phyloP scores from a whole-genome alignment of 1,140 invertebrate genomes.

The Rhizoglyphus robini region DNA sequence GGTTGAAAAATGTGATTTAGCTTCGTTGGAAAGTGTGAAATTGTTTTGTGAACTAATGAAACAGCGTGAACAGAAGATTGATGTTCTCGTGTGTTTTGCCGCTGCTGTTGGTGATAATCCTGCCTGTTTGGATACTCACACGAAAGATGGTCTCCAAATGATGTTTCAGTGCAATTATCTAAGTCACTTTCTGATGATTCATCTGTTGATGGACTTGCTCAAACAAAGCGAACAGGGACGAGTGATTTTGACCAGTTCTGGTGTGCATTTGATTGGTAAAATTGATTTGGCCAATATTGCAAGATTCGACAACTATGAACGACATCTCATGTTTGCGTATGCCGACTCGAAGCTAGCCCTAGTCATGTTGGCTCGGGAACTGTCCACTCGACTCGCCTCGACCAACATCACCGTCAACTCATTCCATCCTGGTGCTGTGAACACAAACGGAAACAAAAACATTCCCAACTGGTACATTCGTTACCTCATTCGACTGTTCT shows the following conservation, averaged over 20 bases:
- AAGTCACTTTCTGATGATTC: constrained; percentile 65
- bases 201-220: constrained; percentile 36
- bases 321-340: constrained; percentile 28
- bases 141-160: constrained; percentile 61
- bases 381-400: constrained; percentile 35
- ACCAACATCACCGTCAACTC: constrained; percentile 70
- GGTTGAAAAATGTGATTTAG: constrained; percentile 17
- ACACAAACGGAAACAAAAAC: constrained; percentile 44
- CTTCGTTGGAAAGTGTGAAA: not conserved
- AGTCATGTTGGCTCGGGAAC: constrained; percentile 35
- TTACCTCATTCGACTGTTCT: constrained; percentile 7
- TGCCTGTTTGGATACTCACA: not conserved
- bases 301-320: constrained; percentile 27
- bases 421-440: constrained; percentile 71
- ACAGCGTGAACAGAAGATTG: not conserved
- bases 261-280: constrained; percentile 32
- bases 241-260: constrained; percentile 21
- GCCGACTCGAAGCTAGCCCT: constrained; percentile 39
- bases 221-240: constrained; percentile 22
- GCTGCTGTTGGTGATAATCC: not conserved
- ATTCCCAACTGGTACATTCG: constrained; percentile 17
- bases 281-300: constrained; percentile 59
- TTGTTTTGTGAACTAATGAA: not conserved
- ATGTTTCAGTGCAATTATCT: constrained; percentile 83
- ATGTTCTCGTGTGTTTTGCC: constrained; percentile 20